Evolutionary conservation across 1,140 invertebrate species (phyloP).

Genomic region (Cheumatopsyche charites): DNA sequence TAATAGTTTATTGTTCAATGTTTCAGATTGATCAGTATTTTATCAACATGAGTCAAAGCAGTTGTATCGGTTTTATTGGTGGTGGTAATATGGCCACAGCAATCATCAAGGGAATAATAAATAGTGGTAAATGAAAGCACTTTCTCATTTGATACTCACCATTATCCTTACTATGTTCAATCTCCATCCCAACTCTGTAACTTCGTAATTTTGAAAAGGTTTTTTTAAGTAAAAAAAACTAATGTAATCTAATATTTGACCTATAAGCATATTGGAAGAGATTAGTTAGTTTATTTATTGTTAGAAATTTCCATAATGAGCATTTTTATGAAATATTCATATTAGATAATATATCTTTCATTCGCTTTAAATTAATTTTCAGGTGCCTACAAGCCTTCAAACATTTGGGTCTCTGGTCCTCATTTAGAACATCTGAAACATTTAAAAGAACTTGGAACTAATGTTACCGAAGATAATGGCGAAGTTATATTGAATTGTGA

Average conservation of each 20-base stretch:
- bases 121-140: slow-evolving; percentile 61
- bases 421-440: slow-evolving; percentile 65
- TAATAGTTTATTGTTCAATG: no score
- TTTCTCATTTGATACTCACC: slow-evolving; percentile 19
- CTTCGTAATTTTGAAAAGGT: no score
- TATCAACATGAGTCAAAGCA: neutral
- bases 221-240: no score
- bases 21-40: no score
- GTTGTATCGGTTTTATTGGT: slow-evolving; percentile 85
- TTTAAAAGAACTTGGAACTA: slow-evolving; percentile 69
- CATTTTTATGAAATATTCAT: neutral
- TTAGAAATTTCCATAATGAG: slow-evolving; percentile 4
- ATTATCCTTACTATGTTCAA: no score
- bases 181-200: no score
- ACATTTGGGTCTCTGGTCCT: slow-evolving; percentile 74
- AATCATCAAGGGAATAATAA: slow-evolving; percentile 79
- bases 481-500: slow-evolving; percentile 70
- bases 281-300: no score
- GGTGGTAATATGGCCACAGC: slow-evolving; percentile 94
- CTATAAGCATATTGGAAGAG: no score
- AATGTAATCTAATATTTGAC: no score
- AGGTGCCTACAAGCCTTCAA: slow-evolving; percentile 64
- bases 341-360: neutral
- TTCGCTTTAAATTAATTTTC: slow-evolving; percentile 51
- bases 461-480: slow-evolving; percentile 68